Base-by-base conservation (phyloP, 2,797 vertebrate genomes). In the Euphonia xanthogaster region DNA sequence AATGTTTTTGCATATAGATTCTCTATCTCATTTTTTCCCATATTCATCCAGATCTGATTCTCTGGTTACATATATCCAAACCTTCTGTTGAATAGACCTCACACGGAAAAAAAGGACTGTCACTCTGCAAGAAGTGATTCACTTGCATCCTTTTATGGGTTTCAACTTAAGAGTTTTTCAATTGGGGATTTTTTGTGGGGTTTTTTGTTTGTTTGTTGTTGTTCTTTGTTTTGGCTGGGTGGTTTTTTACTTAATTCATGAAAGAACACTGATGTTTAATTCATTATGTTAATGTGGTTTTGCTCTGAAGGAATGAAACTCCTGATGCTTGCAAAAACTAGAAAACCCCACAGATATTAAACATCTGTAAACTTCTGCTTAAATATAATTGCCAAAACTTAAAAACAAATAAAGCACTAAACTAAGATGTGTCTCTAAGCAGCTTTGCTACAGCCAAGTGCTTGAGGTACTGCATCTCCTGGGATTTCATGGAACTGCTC, bases 91-190 rank as follows among this genome's bases (percentile, higher is more conserved):
- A 62, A 75, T 12, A 60, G 25, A 31, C 33, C 30, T 71, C 30
- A 31, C 19, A 35, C 22, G 17, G 45, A 39, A 57, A 70, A 63
- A 42, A 70, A 54, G 8, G 22, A 80, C 66, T 5, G 10, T 55
- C 3, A 22, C 3, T 14, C 15, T 50, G 35, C 37, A 74, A 66
- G 39, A 57, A 17, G 18, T 47, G 37, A 85, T 53, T 84, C 35
- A 30, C 25, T 45, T 22, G 12, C 39, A 16, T 44, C 27, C 20
- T 82, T 17, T 4, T 44, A 33, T 0, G 0, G 27, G 11, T 65
- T 96, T 86, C 27, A 73, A 28, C 7, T 71, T 14, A 42, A 1
- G 13, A 76, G 23, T 9, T 67, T 79, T 68, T 47, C 14, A 83
- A 5, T 24, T 50, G 44, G 24, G 21, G 21, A 24, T 35, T 42